A percentile compares a stretch with the other conserved stretches of the same genome.
These are phyloP conservation scores for Mastigias papua DNA, from an alignment of 30 jellyfish, hydroid and myxozoan species.

Conservation along the genomic window DNA sequence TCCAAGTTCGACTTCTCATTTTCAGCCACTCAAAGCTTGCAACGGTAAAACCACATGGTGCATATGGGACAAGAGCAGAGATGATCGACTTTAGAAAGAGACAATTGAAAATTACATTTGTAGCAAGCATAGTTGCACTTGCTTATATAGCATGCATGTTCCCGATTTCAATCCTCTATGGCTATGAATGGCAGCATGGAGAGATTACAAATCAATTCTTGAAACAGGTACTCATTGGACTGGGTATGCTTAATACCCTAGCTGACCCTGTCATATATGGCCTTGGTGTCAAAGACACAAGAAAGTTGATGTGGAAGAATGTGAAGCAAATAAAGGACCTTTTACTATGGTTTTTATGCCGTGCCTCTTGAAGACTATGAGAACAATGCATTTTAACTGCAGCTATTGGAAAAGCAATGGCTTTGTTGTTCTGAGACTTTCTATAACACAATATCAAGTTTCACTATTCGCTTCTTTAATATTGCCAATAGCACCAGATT, in stretches of 20 bases:
- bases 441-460: too few relatives aligned
- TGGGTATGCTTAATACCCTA: background rate
- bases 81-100: background rate
- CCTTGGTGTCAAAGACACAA: background rate
- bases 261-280: slow-evolving; percentile 6
- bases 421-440: too few relatives aligned
- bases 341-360: background rate
- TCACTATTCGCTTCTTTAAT: too few relatives aligned
- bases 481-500: too few relatives aligned
- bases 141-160: slow-evolving; percentile 6
- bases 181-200: background rate
- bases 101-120: background rate
- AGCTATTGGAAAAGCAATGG: too few relatives aligned
- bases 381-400: too few relatives aligned
- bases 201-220: background rate
- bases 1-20: background rate
- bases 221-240: background rate
- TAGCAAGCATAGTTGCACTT: slow-evolving; percentile 3
- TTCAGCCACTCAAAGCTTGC: slow-evolving; percentile 10
- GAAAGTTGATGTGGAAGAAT: background rate
- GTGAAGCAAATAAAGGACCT: background rate
- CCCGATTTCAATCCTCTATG: background rate
- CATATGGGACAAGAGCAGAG: background rate
- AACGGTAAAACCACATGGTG: background rate
- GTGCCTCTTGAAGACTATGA: background rate